Conservation (phyloP, 2,113 vertebrate genomes). For the Elachura formosa region DNA sequence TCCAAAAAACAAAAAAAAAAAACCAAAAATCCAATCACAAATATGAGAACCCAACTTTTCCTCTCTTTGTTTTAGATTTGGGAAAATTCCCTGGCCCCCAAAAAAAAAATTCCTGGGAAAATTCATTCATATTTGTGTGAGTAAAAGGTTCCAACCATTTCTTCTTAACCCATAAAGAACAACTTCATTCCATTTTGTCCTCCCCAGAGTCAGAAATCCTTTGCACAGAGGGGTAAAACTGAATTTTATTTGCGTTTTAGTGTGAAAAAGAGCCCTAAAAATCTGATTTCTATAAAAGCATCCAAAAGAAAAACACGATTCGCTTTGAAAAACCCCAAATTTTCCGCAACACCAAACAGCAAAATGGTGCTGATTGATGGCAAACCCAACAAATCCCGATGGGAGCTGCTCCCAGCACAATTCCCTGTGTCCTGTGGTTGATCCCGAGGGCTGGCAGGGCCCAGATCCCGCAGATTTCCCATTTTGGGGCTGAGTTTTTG, state of each 20-base stretch:
- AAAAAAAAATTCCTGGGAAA: constrained; percentile 59
- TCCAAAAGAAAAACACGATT: neutral
- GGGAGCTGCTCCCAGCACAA: no score
- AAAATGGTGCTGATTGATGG: neutral
- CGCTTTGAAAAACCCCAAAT: neutral
- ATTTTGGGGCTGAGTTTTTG: no score
- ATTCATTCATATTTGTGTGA: constrained; percentile 71
- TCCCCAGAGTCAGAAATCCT: constrained; percentile 17
- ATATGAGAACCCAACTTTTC: constrained; percentile 54
- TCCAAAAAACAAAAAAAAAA: neutral
- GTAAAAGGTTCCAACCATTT: constrained; percentile 68
- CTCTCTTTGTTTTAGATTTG: constrained; percentile 75
- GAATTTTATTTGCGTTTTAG: neutral
- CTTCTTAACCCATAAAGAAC: neutral
- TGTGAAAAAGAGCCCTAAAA: neutral
- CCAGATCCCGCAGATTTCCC: no score
- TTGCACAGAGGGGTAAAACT: constrained; percentile 29
- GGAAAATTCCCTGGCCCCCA: constrained; percentile 57
- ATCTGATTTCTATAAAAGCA: neutral
- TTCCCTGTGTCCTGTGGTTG: no score
- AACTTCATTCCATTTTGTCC: constrained; percentile 41
- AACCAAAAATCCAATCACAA: no score
- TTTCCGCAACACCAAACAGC: neutral
- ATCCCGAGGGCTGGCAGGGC: no score
- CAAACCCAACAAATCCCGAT: neutral